Percentiles rank a stretch among this genome's conserved stretches.
phyloP scores from a whole-genome alignment of 2,113 vertebrate genomes.

The Illadopsis cleaveri region DNA sequence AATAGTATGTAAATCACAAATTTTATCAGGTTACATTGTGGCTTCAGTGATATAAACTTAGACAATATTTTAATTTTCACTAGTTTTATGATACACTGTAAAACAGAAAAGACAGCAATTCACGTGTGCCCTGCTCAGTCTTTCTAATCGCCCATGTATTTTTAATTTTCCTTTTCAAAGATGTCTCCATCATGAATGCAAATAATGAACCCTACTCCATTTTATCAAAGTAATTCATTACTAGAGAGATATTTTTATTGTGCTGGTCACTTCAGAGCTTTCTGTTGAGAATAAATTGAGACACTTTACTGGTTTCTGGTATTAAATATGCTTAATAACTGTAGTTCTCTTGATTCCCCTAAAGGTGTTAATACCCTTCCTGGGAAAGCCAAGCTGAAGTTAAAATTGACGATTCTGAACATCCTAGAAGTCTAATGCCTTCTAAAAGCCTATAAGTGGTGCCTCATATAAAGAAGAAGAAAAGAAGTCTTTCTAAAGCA shows the following conservation, averaged over 20 bases:
- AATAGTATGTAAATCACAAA: background rate
- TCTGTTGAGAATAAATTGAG: background rate
- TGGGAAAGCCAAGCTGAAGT: background rate
- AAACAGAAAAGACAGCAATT: background rate
- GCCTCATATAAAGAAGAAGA: background rate
- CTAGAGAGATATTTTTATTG: background rate
- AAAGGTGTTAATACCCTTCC: background rate
- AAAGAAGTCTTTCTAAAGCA: background rate
- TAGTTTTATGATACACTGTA: background rate
- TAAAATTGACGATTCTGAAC: background rate
- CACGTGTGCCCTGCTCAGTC: background rate
- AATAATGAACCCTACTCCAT: background rate
- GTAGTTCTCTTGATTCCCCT: background rate
- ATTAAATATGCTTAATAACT: background rate
- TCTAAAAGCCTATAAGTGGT: background rate
- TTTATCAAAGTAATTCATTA: slow-evolving; percentile 6
- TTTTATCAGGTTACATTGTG: background rate
- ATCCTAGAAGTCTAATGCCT: background rate
- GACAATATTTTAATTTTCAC: background rate
- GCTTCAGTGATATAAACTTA: background rate
- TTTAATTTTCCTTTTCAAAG: background rate
- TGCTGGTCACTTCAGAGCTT: background rate
- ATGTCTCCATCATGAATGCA: background rate
- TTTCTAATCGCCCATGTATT: background rate
- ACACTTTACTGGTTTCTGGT: background rate